phyloP scores from a whole-genome alignment of 1,140 invertebrate genomes.

The Leptonema lineaticorne region DNA sequence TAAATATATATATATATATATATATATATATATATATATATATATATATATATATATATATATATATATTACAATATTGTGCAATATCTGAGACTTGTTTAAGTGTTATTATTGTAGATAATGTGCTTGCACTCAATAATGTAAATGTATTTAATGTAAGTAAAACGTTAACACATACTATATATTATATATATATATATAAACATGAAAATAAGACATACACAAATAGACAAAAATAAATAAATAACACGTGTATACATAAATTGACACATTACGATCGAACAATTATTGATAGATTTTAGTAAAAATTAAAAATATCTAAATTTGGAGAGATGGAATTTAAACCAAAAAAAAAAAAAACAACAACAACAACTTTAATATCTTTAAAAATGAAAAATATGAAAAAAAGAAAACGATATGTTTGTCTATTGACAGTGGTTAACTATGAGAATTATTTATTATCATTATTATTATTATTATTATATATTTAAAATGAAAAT shows the following conservation, averaged over 20 bases:
- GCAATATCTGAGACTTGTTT: constrained; percentile 33
- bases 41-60: not conserved
- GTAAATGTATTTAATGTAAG: constrained; percentile 19
- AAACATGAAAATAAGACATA: no score
- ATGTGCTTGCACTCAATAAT: constrained; percentile 39
- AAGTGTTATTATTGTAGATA: constrained; percentile 37
- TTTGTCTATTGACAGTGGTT: not conserved
- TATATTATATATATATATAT: constrained; percentile 25
- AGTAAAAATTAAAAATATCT: no score
- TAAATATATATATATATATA: not conserved
- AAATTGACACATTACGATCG: no score
- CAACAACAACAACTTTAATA: no score
- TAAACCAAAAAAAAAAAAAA: no score
- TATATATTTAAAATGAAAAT: constrained; percentile 8
- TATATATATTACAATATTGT: constrained; percentile 17
- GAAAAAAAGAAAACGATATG: no score
- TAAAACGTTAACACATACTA: constrained; percentile 27
- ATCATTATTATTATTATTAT: not conserved
- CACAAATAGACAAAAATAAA: no score
- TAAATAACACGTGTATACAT: no score
- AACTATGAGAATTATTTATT: not conserved
- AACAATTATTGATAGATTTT: no score
- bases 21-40: not conserved
- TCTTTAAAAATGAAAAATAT: no score
- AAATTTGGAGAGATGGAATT: no score